Evolutionary conservation across 2,888 invertebrate genomes (phyloP).

Genomic region (Scaptomyza polygonia): DNA sequence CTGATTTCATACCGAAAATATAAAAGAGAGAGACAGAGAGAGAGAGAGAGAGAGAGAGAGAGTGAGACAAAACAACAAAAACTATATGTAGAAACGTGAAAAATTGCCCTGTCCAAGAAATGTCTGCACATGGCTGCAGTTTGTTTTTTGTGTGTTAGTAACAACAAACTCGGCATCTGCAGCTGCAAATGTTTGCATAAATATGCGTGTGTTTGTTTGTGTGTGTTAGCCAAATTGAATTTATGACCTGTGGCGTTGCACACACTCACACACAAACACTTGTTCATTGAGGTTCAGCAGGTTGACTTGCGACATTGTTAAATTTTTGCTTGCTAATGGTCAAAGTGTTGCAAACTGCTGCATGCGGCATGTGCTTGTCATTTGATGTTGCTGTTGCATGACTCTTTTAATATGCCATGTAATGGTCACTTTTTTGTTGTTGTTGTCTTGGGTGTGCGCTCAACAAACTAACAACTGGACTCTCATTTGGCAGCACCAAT

Average conservation of each 20-base stretch:
- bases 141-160: constrained; percentile 31
- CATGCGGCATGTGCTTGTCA: constrained; percentile 55
- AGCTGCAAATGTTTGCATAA: constrained; percentile 10
- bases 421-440: constrained; percentile 8
- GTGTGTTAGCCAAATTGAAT: constrained; percentile 78
- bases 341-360: constrained; percentile 62
- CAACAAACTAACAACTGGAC: background rate
- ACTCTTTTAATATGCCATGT: constrained; percentile 49
- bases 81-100: constrained; percentile 26
- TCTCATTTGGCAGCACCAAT: background rate
- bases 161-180: constrained; percentile 21
- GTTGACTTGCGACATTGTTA: constrained; percentile 70
- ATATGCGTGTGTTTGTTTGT: constrained; percentile 8
- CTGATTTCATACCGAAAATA: constrained; percentile 26
- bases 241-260: constrained; percentile 77
- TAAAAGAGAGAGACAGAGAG: background rate
- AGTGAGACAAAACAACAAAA: background rate
- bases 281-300: constrained; percentile 25
- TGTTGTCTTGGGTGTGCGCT: background rate
- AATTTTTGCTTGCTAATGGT: constrained; percentile 70
- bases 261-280: constrained; percentile 1
- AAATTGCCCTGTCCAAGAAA: constrained; percentile 54
- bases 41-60: too few relatives aligned
- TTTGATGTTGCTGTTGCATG: constrained; percentile 24
- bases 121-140: constrained; percentile 47